A percentile compares a stretch with the other conserved stretches of the same genome.
Evolutionary conservation across 2,113 vertebrate species (phyloP).

Genomic region (Machaerirhynchus nigripectus): DNA sequence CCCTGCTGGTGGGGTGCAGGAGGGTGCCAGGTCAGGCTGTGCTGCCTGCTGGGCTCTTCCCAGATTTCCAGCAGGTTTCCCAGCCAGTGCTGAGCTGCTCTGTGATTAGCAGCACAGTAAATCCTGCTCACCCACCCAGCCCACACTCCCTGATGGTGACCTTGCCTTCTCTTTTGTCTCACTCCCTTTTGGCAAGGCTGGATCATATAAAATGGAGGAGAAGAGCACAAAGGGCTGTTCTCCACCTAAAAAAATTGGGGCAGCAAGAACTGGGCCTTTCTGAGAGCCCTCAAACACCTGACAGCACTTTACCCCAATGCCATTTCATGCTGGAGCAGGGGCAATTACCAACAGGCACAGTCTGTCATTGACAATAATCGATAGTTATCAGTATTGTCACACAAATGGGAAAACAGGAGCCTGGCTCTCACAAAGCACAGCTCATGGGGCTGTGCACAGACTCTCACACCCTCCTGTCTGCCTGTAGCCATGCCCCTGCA

Average conservation of each 20-base stretch:
- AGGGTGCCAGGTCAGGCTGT: neutral
- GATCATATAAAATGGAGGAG: neutral
- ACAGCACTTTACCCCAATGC: neutral
- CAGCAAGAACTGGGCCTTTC: neutral
- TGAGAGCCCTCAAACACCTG: neutral
- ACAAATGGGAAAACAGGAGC: neutral
- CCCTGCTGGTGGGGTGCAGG: fast-evolving
- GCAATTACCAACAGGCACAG: neutral
- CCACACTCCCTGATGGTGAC: fast-evolving
- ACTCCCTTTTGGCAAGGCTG: neutral
- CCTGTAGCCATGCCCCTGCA: no score
- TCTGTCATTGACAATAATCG: fast-evolving
- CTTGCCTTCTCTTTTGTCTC: neutral
- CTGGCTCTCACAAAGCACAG: neutral
- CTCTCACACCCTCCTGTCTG: neutral
- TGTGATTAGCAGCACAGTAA: neutral
- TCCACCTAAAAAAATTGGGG: neutral
- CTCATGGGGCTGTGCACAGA: fast-evolving
- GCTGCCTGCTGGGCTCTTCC: neutral
- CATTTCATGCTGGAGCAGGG: neutral
- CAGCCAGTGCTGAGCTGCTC: neutral
- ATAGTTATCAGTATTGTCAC: neutral
- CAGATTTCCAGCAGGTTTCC: neutral
- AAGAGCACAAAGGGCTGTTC: neutral
- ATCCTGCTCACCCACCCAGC: neutral